phyloP scores from a whole-genome alignment of 2,113 vertebrate species.

The Callopanchax toddi region DNA sequence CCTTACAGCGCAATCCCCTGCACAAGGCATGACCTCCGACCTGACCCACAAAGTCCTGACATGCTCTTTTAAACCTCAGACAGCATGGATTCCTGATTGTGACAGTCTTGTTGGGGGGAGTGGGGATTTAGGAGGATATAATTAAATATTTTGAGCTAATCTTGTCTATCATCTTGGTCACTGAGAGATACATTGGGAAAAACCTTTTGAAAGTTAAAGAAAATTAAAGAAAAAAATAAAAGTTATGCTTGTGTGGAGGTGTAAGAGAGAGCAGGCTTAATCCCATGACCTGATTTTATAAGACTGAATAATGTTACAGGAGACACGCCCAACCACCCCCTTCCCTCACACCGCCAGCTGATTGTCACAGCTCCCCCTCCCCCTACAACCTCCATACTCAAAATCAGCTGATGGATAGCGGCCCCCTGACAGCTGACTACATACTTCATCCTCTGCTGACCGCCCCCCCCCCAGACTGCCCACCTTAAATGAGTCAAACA shows the following conservation, averaged over 20 bases:
- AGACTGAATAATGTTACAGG: conserved; percentile 64
- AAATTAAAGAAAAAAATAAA: too few relatives aligned
- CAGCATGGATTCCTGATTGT: neutral
- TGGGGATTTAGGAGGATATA: conserved; percentile 19
- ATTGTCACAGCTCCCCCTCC: conserved; percentile 9
- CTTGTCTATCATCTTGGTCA: neutral
- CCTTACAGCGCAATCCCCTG: conserved; percentile 81
- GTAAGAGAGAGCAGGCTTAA: conserved; percentile 44
- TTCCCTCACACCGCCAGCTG: conserved; percentile 52
- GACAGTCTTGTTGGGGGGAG: neutral
- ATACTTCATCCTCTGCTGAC: neutral
- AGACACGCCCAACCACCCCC: conserved; percentile 21
- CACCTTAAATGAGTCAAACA: conserved; percentile 24
- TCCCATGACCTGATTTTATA: conserved; percentile 77
- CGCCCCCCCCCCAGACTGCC: conserved; percentile 1
- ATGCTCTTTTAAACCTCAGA: conserved; percentile 37
- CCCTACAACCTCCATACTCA: neutral
- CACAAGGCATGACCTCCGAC: conserved; percentile 58
- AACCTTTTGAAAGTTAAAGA: neutral
- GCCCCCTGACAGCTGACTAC: conserved; percentile 57
- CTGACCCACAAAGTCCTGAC: conserved; percentile 57
- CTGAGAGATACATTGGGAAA: neutral
- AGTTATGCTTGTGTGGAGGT: too few relatives aligned
- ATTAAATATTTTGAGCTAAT: conserved; percentile 12
- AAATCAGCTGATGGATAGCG: conserved; percentile 61